phyloP scores from a whole-genome alignment of 2,888 invertebrate genomes.

The Rhingia rostrata region DNA sequence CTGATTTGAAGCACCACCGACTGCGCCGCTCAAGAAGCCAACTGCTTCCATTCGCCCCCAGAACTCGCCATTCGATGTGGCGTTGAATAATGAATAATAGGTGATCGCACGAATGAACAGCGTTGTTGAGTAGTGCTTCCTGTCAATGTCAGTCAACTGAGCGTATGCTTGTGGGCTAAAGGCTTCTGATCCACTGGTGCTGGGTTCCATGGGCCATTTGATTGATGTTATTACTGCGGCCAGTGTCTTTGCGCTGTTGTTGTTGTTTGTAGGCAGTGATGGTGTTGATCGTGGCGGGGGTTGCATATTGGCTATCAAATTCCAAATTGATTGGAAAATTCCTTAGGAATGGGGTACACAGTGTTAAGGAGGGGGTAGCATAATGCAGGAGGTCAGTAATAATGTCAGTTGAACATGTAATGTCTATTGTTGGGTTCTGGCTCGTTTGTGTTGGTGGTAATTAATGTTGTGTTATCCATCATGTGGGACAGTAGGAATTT shows the following conservation, averaged over 20 bases:
- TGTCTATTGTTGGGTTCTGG: conserved; percentile 18
- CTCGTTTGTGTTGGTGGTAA: conserved; percentile 35
- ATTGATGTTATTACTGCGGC: conserved; percentile 55
- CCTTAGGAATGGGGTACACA: conserved; percentile 12
- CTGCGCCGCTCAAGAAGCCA: conserved; percentile 53
- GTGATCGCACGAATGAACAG: conserved; percentile 52
- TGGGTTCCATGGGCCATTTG: conserved; percentile 28
- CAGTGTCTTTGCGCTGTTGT: conserved; percentile 1
- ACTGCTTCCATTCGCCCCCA: conserved; percentile 50
- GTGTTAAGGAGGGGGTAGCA: conserved; percentile 15
- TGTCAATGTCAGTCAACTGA: conserved; percentile 54
- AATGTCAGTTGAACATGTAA: conserved; percentile 30
- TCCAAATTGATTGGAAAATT: conserved; percentile 24
- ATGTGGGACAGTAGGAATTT: neutral
- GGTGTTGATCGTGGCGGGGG: conserved; percentile 29
- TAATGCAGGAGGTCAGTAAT: conserved; percentile 49
- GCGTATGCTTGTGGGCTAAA: conserved; percentile 29
- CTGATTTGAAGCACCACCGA: conserved; percentile 25
- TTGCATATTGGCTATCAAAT: conserved; percentile 30
- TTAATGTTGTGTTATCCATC: conserved; percentile 30
- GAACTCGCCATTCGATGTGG: conserved; percentile 44
- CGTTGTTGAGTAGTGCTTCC: conserved; percentile 57
- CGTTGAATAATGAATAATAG: conserved; percentile 67
- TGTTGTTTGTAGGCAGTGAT: conserved; percentile 10
- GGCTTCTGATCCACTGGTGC: conserved; percentile 31